phyloP scores from a whole-genome alignment of 2,888 invertebrate species.

The Julus scandinavius region DNA sequence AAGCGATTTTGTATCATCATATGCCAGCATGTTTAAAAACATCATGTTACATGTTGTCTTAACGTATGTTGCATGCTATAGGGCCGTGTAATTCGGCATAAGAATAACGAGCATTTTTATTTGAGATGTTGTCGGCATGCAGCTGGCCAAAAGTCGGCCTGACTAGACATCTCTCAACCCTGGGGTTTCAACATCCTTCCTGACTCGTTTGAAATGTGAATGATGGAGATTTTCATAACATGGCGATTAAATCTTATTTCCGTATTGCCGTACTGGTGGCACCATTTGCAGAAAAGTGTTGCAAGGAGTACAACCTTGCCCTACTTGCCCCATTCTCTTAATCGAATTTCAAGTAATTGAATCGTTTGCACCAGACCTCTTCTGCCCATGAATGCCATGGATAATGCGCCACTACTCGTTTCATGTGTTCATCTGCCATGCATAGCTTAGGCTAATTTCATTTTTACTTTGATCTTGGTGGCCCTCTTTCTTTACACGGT shows the following conservation, averaged over 20 bases:
- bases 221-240: constrained; percentile 4
- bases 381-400: not conserved
- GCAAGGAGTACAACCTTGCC: not conserved
- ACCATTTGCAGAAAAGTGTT: not conserved
- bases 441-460: not conserved
- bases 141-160: not conserved
- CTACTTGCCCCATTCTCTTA: not conserved
- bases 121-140: constrained; percentile 2
- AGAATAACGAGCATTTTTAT: not conserved
- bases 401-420: not conserved
- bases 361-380: not conserved
- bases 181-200: constrained; percentile 26
- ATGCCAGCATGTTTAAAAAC: not conserved
- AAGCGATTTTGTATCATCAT: too few species aligned
- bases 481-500: not conserved
- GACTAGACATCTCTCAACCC: not conserved
- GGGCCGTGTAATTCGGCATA: too few species aligned
- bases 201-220: not conserved
- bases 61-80: too few species aligned
- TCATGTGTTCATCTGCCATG: not conserved
- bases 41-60: not conserved
- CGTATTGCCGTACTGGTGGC: not conserved
- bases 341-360: not conserved
- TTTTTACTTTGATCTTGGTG: not conserved
- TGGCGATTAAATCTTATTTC: not conserved